These are phyloP conservation scores for Sebastes elongatus DNA, from an alignment of 2,797 vertebrate genomes.

Conservation along the genomic window DNA sequence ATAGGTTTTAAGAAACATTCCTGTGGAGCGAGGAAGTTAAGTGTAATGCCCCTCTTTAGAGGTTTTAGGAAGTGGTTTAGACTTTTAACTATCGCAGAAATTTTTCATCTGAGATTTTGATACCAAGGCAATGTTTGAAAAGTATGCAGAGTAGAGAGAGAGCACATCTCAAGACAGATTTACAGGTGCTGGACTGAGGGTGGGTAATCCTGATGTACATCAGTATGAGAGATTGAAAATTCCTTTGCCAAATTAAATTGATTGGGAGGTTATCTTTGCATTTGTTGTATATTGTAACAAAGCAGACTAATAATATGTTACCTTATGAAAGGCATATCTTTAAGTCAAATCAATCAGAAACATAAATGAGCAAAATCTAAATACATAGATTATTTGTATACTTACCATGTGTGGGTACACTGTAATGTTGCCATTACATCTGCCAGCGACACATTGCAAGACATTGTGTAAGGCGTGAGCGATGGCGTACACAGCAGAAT, in stretches of 20 bases:
- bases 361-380: neutral
- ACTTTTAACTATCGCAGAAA: neutral
- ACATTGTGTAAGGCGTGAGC: slow-evolving; percentile 84
- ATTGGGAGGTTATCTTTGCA: no score
- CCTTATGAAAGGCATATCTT: neutral
- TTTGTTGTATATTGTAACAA: neutral
- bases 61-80: neutral
- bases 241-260: no score
- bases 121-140: neutral
- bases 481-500: slow-evolving; percentile 82
- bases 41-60: neutral
- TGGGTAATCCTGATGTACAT: no score
- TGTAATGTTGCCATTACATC: slow-evolving; percentile 63
- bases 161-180: neutral
- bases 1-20: no score
- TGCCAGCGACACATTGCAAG: slow-evolving; percentile 75
- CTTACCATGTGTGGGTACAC: slow-evolving; percentile 87
- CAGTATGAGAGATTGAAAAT: no score
- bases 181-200: no score
- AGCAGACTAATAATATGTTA: neutral
- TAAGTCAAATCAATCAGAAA: neutral
- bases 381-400: neutral
- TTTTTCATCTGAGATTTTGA: neutral
- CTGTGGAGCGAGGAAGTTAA: neutral
- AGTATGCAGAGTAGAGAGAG: neutral